phyloP scores from a whole-genome alignment of 2,113 vertebrate genomes.

The Xerus inauris region DNA sequence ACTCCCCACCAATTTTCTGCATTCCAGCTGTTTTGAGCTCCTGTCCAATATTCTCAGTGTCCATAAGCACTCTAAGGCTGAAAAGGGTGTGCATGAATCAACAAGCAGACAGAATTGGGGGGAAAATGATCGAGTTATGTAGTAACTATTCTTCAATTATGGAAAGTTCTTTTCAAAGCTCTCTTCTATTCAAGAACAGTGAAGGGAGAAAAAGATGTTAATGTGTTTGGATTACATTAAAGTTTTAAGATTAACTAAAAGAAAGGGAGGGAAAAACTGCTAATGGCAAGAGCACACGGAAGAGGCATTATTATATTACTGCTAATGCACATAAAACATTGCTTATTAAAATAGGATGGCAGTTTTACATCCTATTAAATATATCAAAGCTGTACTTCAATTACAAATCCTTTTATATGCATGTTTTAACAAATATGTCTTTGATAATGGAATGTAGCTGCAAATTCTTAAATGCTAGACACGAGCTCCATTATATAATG shows the following conservation, averaged over 20 bases:
- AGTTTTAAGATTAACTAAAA: constrained; percentile 87
- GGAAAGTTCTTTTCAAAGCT: constrained; percentile 79
- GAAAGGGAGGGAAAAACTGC: constrained; percentile 80
- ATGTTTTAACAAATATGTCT: constrained; percentile 88
- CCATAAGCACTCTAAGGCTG: neutral
- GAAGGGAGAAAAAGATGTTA: constrained; percentile 78
- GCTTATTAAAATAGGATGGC: constrained; percentile 86
- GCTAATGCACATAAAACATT: constrained; percentile 87
- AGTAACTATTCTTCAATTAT: constrained; percentile 61
- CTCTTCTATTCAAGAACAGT: constrained; percentile 62
- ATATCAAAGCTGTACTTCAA: constrained; percentile 88
- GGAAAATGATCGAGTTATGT: neutral
- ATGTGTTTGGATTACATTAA: constrained; percentile 86
- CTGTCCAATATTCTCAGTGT: neutral
- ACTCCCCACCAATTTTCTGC: constrained; percentile 28
- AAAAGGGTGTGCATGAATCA: constrained; percentile 40
- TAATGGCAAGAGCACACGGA: constrained; percentile 83
- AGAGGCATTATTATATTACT: constrained; percentile 87
- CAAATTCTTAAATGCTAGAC: constrained; percentile 84
- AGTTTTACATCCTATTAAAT: constrained; percentile 89
- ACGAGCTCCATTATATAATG: constrained; percentile 53
- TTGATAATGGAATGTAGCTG: constrained; percentile 85
- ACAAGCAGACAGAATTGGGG: neutral
- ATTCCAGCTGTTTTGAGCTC: neutral
- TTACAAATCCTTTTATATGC: constrained; percentile 87